Conservation (phyloP, 2,888 invertebrate genomes). For the Seira ritae region DNA sequence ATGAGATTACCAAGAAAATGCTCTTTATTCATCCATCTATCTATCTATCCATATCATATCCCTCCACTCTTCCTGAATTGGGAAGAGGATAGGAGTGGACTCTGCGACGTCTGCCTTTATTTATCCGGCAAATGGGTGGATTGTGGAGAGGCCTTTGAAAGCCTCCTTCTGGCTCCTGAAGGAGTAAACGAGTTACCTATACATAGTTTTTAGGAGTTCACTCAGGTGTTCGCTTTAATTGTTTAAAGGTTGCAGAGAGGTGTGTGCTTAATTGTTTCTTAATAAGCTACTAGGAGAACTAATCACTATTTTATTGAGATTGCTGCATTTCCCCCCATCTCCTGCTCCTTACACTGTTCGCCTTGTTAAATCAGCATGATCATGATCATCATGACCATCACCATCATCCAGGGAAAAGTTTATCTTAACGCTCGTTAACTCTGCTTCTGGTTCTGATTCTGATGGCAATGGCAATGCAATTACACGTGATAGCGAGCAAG, state of each 20-base stretch:
- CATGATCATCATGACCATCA: too few species aligned
- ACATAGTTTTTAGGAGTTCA: neutral
- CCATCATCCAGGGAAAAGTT: conserved; percentile 20
- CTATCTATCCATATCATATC: too few species aligned
- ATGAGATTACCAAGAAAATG: neutral
- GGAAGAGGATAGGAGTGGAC: too few species aligned
- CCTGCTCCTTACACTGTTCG: neutral
- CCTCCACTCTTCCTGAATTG: too few species aligned
- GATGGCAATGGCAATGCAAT: conserved; percentile 27
- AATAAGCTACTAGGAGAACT: neutral
- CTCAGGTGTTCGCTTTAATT: conserved; percentile 2
- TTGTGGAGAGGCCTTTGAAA: too few species aligned
- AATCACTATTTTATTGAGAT: conserved; percentile 4
- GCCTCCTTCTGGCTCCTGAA: too few species aligned
- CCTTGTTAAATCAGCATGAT: conserved; percentile 27
- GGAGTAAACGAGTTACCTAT: too few species aligned
- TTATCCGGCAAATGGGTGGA: too few species aligned
- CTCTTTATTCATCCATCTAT: conserved; percentile 17
- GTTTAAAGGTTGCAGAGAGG: neutral
- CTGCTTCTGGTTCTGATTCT: too few species aligned
- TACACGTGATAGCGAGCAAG: conserved; percentile 17
- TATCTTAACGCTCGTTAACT: conserved; percentile 35
- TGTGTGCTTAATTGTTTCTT: conserved; percentile 1
- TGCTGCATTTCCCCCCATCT: neutral
- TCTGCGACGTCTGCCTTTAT: too few species aligned